Evolutionary conservation across 2,113 vertebrate genomes (phyloP).

Genomic region (Charadrius vociferus): DNA sequence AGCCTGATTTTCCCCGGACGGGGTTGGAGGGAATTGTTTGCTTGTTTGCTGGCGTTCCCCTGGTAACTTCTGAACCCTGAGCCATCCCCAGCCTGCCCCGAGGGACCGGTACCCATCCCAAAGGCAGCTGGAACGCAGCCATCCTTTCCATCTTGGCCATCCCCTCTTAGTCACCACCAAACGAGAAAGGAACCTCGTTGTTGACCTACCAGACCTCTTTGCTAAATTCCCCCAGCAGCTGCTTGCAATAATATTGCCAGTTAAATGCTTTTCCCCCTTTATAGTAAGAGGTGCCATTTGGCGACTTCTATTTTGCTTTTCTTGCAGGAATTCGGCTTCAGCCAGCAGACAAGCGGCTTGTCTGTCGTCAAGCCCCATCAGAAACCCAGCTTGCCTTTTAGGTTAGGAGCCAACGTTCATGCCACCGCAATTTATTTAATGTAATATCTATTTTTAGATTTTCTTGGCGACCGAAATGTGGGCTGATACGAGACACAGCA

Average conservation of each 20-base stretch:
- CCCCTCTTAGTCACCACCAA: neutral
- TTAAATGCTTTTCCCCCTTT: neutral
- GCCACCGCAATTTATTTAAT: fast-evolving
- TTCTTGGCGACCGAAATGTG: neutral
- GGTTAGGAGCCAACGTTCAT: neutral
- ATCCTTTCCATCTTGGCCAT: neutral
- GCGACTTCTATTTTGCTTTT: neutral
- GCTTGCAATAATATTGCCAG: neutral
- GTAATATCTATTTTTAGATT: neutral
- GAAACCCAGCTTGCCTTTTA: neutral
- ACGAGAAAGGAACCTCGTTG: neutral
- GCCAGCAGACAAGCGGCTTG: neutral
- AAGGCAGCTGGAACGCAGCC: neutral
- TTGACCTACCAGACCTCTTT: neutral
- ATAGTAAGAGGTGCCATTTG: neutral
- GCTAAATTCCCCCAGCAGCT: neutral
- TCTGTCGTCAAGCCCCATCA: neutral
- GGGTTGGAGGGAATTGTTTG: neutral
- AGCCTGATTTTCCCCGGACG: neutral
- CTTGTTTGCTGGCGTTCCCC: neutral
- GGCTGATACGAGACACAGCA: neutral
- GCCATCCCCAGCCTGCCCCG: neutral
- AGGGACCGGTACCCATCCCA: neutral
- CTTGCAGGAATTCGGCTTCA: neutral
- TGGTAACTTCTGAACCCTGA: neutral